Conservation (phyloP, 2,113 vertebrate species). For the Zosterops hypoxanthus region DNA sequence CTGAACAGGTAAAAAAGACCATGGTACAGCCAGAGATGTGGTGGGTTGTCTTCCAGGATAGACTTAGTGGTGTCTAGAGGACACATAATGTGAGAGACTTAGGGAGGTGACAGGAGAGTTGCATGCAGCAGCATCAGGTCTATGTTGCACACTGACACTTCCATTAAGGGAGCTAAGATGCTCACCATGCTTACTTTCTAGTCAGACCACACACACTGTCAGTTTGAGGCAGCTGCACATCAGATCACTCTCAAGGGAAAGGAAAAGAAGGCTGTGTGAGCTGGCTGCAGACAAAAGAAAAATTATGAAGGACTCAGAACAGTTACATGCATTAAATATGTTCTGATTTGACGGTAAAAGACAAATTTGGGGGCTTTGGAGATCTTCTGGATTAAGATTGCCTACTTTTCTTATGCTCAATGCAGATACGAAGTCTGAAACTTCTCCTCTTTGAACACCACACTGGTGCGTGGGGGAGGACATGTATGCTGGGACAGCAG, state of each 20-base stretch:
- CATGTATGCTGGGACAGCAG: background rate
- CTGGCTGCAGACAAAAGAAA: background rate
- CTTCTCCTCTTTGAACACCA: background rate
- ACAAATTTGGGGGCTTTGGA: background rate
- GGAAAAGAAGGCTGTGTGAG: background rate
- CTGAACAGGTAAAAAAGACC: background rate
- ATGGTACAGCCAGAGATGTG: background rate
- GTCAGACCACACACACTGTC: background rate
- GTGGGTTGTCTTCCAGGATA: background rate
- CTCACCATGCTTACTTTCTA: background rate
- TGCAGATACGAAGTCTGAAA: background rate
- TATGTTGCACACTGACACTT: background rate
- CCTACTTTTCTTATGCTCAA: background rate
- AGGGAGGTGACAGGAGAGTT: background rate
- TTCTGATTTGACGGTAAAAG: background rate
- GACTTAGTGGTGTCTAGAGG: background rate
- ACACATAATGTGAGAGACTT: background rate
- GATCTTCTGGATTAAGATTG: background rate
- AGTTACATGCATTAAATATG: no score
- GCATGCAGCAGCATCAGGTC: background rate
- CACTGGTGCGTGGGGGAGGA: rapidly evolving
- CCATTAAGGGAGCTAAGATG: background rate
- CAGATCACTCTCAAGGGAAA: background rate
- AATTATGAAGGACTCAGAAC: background rate
- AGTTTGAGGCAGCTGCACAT: background rate